Base-by-base conservation (phyloP, 2,888 invertebrate genomes). In the Chesias legatella region DNA sequence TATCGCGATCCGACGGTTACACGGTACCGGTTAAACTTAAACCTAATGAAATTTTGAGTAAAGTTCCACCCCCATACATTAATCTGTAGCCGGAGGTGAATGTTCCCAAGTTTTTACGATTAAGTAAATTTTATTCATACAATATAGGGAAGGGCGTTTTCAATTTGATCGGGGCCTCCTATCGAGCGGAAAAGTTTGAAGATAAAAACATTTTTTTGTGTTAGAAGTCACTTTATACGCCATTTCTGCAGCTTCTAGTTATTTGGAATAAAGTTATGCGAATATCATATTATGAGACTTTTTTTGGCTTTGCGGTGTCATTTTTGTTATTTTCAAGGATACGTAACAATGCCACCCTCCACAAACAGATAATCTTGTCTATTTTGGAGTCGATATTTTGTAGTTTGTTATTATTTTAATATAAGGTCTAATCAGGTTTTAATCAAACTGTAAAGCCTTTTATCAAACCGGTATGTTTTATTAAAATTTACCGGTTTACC, bases 61-160 rank as follows among this genome's bases (percentile, higher is more conserved):
- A 48, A 52, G 48, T 48, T 48, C 34, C 42, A 33, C 47, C 48
- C 53, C 44, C 28, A 38, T 49, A 48, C 50, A 52, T 55, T 55
- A 55, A 46, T 51, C 53, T 47, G 51, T 41, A 40, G 13, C 30
- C 31, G 27, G 33, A 24, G 28, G 26, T 30, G 37, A 53, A 53
- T 58, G 57, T 49, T 48, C 51, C 58, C 58, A 73, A 72, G 61
- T 73, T 74, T 74, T 74, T 69, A 67, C 73, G 74, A 74, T 75
- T 73, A 71, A 67, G 69, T 73, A 79, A 80, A 79, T 68, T 79
- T 76, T 76, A 83, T 84, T 82, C 80, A 81, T 81, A 74, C 68
- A 72, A 64, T 52, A 57, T 53, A 51, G 53, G 51, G 49, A 55
- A 50, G 58, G 52, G 49, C 60, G 66, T 75, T 79, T 77, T 79